Conservation (phyloP, 2,888 invertebrate genomes). For the Napeogenes sylphis region DNA sequence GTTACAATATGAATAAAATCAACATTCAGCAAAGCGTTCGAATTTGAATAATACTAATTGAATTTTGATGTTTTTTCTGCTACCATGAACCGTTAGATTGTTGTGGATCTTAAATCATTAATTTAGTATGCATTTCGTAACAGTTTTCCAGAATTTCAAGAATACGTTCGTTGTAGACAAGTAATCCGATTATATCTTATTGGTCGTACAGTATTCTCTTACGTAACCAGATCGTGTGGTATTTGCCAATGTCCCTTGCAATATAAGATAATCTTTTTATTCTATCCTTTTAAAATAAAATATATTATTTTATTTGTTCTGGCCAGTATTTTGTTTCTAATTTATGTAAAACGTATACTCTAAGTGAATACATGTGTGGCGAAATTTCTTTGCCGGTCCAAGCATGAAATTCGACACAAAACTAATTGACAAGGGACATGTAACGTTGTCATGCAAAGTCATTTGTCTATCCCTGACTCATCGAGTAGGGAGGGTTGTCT, state of each 20-base stretch:
- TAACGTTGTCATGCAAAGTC: conserved; percentile 49
- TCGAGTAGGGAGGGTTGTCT: conserved; percentile 51
- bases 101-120: too few species aligned
- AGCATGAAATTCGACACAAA: conserved; percentile 36
- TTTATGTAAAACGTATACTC: too few species aligned
- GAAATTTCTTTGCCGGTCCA: conserved; percentile 9
- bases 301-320: too few species aligned
- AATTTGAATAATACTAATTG: conserved; percentile 15
- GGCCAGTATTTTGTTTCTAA: too few species aligned
- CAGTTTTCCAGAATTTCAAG: conserved; percentile 39
- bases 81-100: too few species aligned
- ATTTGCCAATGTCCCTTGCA: conserved; percentile 9
- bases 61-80: background rate
- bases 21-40: conserved; percentile 13
- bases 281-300: background rate
- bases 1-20: conserved; percentile 19
- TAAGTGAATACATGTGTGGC: background rate
- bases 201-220: conserved; percentile 38
- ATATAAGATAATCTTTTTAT: background rate
- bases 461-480: conserved; percentile 64
- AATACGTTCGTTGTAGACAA: conserved; percentile 47
- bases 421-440: conserved; percentile 51
- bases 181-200: conserved; percentile 55
- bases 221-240: conserved; percentile 25
- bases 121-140: background rate